phyloP scores from a whole-genome alignment of 2,888 invertebrate species.

The Drosophila barbarae region DNA sequence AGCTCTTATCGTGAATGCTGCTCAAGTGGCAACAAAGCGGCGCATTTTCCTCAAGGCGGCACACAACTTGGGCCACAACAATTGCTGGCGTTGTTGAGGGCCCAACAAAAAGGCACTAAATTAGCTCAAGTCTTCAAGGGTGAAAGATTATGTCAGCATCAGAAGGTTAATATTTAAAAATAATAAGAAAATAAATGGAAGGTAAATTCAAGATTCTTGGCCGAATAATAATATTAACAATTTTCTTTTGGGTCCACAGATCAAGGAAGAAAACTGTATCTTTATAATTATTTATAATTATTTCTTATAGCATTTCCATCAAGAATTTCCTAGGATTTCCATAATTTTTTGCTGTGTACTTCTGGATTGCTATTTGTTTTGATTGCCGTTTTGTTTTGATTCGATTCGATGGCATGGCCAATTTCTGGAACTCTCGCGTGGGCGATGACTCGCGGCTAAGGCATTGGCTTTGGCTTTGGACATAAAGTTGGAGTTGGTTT shows the following conservation, averaged over 20 bases:
- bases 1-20: conserved; percentile 12
- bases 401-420: conserved; percentile 36
- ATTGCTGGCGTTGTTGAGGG: conserved; percentile 19
- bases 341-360: background rate
- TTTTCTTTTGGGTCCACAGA: background rate
- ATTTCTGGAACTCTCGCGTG: conserved; percentile 36
- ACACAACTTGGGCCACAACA: conserved; percentile 15
- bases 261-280: too few relatives aligned
- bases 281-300: background rate
- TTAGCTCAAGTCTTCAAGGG: conserved; percentile 6
- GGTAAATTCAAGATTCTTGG: background rate
- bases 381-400: conserved; percentile 39
- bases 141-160: background rate
- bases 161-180: background rate
- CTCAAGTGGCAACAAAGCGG: conserved; percentile 34
- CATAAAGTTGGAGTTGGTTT: conserved; percentile 7
- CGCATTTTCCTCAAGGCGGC: conserved; percentile 32
- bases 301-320: background rate
- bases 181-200: background rate
- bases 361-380: conserved; percentile 18
- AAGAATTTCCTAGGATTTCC: background rate
- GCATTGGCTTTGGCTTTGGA: conserved; percentile 27
- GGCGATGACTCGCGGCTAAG: conserved; percentile 36
- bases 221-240: background rate
- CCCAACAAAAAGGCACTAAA: conserved; percentile 27